Evolutionary conservation across 92 coral and sea anemone species (phyloP), one percentile per base, ranked within the genome.

Genomic region (Actinernus sp.): DNA sequence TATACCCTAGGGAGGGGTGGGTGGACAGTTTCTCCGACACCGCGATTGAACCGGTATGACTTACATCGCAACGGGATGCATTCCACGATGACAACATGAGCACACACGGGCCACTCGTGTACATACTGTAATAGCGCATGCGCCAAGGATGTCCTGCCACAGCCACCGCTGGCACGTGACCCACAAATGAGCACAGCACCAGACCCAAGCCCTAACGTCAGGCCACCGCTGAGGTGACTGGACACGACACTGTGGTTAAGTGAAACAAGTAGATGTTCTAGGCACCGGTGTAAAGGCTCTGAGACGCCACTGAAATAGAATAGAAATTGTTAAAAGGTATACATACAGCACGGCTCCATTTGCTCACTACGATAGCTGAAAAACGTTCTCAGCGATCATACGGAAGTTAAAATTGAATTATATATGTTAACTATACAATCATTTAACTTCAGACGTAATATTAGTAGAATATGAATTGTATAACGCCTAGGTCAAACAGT

Each of bases 51-150:
- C n/a, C n/a, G n/a, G n/a, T n/a, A 14, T n/a, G 14, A 40, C 65
- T n/a, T 44, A 94, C 99, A 94, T 91, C 99, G 69, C 13, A 95
- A 68, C 4, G 95, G 91, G 49, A 95, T 82, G 41, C 99, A 95
- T 33, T 84, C 92, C 49, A 95, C 90, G 18, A 92, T 38, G 7
- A 80, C 68, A 13, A 95, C 76, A 70, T 95, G 86, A 0, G 96
- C 96, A 65, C 81, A 82, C 16, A 80, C 62, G 19, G 99, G 99
- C 88, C 93, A 89, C 32, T 81, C 69, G 23, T 79, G 76, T 31
- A 95, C 84, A 32, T 81, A 76, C 39, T 80, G 58, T 36, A 97
- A 95, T n/a, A 95, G 51, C n/a, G 97, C 96, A 68, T 84, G 93
- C 14, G 96, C 99, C 1, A 95, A 74, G 7, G 97, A 85, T 14